Base-by-base conservation (phyloP, 2,113 vertebrate genomes). In the Callocephalon fimbriatum region DNA sequence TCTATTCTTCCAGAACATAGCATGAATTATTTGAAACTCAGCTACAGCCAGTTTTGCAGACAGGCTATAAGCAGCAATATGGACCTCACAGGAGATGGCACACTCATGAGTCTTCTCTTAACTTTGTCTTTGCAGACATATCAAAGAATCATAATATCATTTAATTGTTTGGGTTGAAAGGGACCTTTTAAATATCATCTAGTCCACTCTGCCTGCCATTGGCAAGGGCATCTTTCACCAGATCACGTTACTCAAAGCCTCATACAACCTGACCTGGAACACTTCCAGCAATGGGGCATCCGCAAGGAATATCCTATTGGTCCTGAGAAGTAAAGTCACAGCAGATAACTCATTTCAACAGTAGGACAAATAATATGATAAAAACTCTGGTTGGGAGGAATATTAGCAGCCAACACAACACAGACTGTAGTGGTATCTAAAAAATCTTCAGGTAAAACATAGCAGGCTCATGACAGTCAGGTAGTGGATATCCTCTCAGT, bases 201-300 rank as follows among this genome's bases (percentile, higher is more conserved):
- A 12, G 0, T 10, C 17, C 22, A 50, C 14, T 29, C 2, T 3
- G 3, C 3, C 32, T 10, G 3, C 15, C 38, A 22, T 22, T 32
- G 29, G 3, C 1, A 0, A 72, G 25, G 23, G 25, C 22, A 51
- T 44, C 40, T 86, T 70, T 84, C 27, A 40, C 38, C 25, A 59
- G 12, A 21, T 45, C 62, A 53, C 31, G 18, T 50, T 63, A 18
- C 22, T 61, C 7, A 51, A 86, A 80, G 4, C 10, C 32, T 16
- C 44, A 32, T 50, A 13, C 11, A 76, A 4, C 25, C 29, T 61
- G 22, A 79, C 7, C 12, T 47, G 76, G 72, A 65, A 22, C 12
- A n/a, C 17, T 44, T 68, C 7, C 62, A 83, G 5, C 1, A 6
- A 47, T 35, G 38, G 8, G 26, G 2, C 5, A 59, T 65, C 72